phyloP scores from a whole-genome alignment of 2,888 invertebrate species.

The Eupithecia tripunctaria region DNA sequence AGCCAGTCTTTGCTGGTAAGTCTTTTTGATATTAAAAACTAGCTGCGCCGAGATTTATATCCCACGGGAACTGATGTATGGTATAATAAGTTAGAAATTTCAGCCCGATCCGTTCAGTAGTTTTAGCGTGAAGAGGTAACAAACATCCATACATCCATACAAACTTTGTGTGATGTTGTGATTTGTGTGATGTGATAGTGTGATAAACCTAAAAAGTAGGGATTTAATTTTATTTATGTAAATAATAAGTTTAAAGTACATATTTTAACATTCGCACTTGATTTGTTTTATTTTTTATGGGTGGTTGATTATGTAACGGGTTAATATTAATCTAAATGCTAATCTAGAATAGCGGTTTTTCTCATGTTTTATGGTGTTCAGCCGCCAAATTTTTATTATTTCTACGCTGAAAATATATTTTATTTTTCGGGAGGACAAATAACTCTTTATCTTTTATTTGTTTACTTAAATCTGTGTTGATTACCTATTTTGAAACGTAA shows the following conservation, averaged over 20 bases:
- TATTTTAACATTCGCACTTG: neutral
- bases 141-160: too few species aligned
- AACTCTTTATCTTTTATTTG: neutral
- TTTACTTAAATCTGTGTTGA: slow-evolving; percentile 5
- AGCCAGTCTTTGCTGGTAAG: slow-evolving; percentile 55
- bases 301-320: neutral
- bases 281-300: neutral
- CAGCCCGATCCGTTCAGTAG: too few species aligned
- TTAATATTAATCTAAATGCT: slow-evolving; percentile 12
- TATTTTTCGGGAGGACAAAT: neutral
- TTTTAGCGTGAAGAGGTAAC: too few species aligned
- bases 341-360: slow-evolving; percentile 14
- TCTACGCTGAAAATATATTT: neutral
- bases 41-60: too few species aligned
- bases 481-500: neutral
- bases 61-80: too few species aligned
- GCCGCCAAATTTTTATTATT: slow-evolving; percentile 4
- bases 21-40: neutral
- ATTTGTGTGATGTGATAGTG: too few species aligned
- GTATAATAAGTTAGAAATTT: too few species aligned
- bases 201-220: neutral
- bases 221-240: neutral
- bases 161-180: too few species aligned
- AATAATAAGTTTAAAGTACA: neutral
- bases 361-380: neutral